Conservation (phyloP, 2,888 invertebrate species). For the Tribolium freemani region DNA sequence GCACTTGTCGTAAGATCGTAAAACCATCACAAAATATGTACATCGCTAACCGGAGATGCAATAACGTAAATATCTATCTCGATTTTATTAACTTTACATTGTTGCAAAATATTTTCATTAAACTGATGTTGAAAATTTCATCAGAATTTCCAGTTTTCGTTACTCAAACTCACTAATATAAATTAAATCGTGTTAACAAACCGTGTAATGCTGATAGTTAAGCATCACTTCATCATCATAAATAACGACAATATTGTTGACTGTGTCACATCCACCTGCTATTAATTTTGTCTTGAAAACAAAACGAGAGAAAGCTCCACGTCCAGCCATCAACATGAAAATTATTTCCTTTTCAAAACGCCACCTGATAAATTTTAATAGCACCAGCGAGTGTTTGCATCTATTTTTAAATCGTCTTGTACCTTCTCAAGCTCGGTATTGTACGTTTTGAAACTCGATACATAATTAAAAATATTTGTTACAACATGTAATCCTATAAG, state of each 20-base stretch:
- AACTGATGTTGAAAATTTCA: too few species aligned
- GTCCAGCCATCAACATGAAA: not conserved
- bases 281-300: slow-evolving; percentile 17
- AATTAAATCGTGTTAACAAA: slow-evolving; percentile 21
- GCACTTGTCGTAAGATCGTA: not conserved
- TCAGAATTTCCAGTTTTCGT: too few species aligned
- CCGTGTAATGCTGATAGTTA: slow-evolving; percentile 7
- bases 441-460: slow-evolving; percentile 39
- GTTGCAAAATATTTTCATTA: too few species aligned
- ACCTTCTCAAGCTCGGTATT: not conserved
- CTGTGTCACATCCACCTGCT: slow-evolving; percentile 15
- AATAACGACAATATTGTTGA: slow-evolving; percentile 22
- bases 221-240: slow-evolving; percentile 17
- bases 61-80: too few species aligned
- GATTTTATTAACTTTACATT: too few species aligned
- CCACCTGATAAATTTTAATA: slow-evolving; percentile 4
- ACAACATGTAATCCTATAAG: slow-evolving; percentile 45
- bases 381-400: not conserved
- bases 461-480: slow-evolving; percentile 45
- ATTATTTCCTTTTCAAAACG: not conserved
- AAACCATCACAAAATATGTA: not conserved
- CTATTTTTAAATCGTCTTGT: not conserved
- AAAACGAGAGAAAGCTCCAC: not conserved
- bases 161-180: not conserved
- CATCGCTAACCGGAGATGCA: too few species aligned